phyloP scores from a whole-genome alignment of 2,113 vertebrate genomes.

The Malurus melanocephalus region DNA sequence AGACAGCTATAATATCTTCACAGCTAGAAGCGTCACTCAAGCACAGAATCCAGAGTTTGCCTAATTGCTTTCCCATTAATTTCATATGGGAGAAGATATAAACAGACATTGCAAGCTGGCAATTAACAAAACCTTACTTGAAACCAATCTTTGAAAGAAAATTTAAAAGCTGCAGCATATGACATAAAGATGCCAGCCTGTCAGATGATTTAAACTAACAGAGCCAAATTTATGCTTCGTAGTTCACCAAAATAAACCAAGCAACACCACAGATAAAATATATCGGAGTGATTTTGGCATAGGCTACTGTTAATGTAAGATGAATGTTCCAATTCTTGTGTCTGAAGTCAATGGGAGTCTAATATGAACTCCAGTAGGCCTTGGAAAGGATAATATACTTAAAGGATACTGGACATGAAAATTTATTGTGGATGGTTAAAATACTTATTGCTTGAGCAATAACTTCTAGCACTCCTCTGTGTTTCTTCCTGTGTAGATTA shows the following conservation, averaged over 20 bases:
- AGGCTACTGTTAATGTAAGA: background rate
- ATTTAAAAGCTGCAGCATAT: background rate
- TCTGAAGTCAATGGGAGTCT: background rate
- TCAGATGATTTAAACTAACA: background rate
- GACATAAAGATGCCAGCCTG: background rate
- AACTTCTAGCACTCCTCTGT: background rate
- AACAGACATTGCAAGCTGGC: background rate
- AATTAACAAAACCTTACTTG: background rate
- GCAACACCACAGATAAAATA: background rate
- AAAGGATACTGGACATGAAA: background rate
- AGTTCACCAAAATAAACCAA: conserved; percentile 6
- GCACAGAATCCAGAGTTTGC: background rate
- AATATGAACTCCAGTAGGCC: background rate
- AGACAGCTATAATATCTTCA: background rate
- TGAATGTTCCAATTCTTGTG: background rate
- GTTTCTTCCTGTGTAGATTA: background rate
- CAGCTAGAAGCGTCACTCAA: background rate
- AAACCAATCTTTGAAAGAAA: background rate
- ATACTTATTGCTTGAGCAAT: background rate
- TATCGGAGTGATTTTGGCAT: background rate
- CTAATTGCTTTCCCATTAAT: conserved; percentile 26
- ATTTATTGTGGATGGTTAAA: background rate
- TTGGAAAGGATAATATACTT: background rate
- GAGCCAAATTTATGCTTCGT: background rate
- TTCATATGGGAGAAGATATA: background rate